Conservation (phyloP, 2,113 vertebrate genomes). For the Grantiella picta region DNA sequence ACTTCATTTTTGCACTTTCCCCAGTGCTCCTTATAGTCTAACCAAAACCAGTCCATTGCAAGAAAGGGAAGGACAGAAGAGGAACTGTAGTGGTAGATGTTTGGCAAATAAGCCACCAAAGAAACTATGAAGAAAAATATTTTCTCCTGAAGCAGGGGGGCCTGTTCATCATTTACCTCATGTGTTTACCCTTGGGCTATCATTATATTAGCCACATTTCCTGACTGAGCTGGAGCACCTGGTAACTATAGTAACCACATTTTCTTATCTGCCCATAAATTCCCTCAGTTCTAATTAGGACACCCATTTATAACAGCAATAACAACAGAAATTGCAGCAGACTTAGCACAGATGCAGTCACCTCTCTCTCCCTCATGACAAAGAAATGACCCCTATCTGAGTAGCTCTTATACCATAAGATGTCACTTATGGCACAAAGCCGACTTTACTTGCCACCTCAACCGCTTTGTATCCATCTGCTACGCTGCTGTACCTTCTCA, state of each 20-base stretch:
- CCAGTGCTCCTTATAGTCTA: background rate
- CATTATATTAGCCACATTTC: conserved; percentile 35
- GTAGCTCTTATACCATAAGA: background rate
- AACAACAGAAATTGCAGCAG: conserved; percentile 32
- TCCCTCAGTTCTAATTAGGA: conserved; percentile 52
- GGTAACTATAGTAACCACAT: conserved; percentile 62
- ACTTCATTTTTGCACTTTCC: background rate
- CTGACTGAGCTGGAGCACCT: conserved; percentile 40
- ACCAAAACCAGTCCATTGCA: background rate
- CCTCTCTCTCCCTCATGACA: background rate
- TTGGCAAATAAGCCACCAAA: background rate
- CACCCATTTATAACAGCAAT: conserved; percentile 31
- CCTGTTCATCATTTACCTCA: conserved; percentile 28
- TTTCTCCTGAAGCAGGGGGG: background rate
- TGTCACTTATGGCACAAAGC: background rate
- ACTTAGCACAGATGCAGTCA: background rate
- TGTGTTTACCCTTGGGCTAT: conserved; percentile 53
- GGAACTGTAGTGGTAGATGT: background rate
- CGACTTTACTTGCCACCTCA: background rate
- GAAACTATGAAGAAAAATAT: background rate
- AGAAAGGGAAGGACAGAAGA: background rate
- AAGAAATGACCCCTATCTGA: background rate
- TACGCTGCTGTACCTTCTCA: background rate
- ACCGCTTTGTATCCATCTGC: background rate
- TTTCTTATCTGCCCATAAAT: conserved; percentile 57